Percentiles rank a stretch among this genome's conserved stretches.
Evolutionary conservation across 2,797 vertebrate genomes (phyloP).

Genomic region (Anisognathus igniventris): DNA sequence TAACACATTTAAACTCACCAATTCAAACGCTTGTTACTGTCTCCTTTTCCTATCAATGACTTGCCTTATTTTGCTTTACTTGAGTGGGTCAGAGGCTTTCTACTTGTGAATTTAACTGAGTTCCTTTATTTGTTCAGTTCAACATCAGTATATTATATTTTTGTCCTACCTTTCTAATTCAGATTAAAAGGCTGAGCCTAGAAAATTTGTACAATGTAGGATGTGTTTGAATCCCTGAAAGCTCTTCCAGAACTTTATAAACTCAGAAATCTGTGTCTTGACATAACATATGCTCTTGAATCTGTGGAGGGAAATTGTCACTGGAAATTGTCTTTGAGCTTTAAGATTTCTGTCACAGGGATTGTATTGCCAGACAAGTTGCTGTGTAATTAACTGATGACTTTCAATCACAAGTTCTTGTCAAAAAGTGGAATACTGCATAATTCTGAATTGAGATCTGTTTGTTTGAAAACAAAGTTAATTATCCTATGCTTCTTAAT

Average conservation of each 20-base stretch:
- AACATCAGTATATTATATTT: not conserved
- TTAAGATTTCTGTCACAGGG: not conserved
- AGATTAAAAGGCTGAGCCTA: not conserved
- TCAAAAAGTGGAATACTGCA: not conserved
- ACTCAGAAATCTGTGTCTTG: constrained; percentile 3
- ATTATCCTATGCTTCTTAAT: not conserved
- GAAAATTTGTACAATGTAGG: not conserved
- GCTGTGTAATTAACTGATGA: constrained; percentile 12
- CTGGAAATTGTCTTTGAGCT: not conserved
- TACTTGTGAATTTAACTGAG: not conserved
- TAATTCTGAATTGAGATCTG: not conserved
- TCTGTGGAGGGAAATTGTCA: not conserved
- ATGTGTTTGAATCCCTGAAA: not conserved
- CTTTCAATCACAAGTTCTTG: not conserved
- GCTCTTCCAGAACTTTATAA: not conserved
- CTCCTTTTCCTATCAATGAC: not conserved
- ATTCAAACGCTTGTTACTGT: not conserved
- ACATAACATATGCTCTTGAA: not conserved
- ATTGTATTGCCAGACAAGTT: not conserved
- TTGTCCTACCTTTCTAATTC: not conserved
- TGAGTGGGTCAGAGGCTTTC: not conserved
- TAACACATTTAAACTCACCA: not conserved
- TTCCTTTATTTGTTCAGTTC: not conserved
- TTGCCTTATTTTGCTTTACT: not conserved
- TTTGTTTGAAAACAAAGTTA: constrained; percentile 9